phyloP scores from a whole-genome alignment of 2,797 vertebrate genomes.

The Melanotaenia pygmaea region DNA sequence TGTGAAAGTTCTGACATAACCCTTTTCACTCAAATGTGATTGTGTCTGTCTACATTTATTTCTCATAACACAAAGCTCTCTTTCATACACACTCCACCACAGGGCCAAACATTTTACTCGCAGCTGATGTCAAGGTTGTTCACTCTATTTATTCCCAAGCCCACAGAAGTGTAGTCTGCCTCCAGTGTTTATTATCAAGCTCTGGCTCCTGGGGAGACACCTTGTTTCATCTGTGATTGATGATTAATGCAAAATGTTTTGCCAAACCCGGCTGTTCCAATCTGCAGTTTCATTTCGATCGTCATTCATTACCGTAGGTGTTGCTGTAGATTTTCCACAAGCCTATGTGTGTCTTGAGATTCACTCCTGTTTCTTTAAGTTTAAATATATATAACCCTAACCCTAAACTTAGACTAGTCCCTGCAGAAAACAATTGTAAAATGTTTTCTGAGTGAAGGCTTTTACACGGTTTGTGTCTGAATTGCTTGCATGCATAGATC shows the following conservation, averaged over 20 bases:
- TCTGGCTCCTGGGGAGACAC: conserved; percentile 53
- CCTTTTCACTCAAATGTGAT: conserved; percentile 53
- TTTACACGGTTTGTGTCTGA: conserved; percentile 25
- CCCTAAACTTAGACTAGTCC: no score
- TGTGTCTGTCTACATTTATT: conserved; percentile 70
- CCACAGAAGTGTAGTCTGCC: conserved; percentile 67
- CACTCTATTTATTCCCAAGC: conserved; percentile 76
- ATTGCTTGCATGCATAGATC: conserved; percentile 43
- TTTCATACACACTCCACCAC: conserved; percentile 63
- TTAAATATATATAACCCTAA: conserved; percentile 15
- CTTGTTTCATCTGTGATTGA: conserved; percentile 64
- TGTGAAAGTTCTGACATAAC: conserved; percentile 52
- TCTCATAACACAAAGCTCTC: conserved; percentile 71
- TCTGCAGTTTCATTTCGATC: conserved; percentile 44
- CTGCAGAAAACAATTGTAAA: background rate
- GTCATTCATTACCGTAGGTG: conserved; percentile 35
- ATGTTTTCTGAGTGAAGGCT: background rate
- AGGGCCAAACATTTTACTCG: conserved; percentile 69
- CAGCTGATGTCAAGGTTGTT: conserved; percentile 71
- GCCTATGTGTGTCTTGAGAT: conserved; percentile 31
- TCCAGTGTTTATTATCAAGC: conserved; percentile 68
- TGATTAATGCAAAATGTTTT: conserved; percentile 52
- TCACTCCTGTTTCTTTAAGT: conserved; percentile 40
- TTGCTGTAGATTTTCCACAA: conserved; percentile 32
- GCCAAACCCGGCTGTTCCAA: conserved; percentile 48